Base-by-base conservation (phyloP, 30 jellyfish, hydroid and myxozoan genomes). In the Aurelia aurita region DNA sequence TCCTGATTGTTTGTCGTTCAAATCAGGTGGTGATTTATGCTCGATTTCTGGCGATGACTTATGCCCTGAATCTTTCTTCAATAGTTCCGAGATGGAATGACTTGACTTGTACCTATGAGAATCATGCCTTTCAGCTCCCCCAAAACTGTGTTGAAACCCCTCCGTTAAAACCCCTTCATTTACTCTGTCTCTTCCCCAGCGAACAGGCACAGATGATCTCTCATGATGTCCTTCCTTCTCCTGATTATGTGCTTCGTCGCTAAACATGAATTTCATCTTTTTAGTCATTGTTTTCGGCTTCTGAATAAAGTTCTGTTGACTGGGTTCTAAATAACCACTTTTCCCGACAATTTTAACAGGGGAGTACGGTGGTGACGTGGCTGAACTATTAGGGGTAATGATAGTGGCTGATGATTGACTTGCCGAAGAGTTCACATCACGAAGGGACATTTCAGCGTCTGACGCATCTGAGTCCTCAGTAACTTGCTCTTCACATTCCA, bases 71-170 rank as follows among this genome's bases (percentile, higher is more conserved):
- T 91, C 96, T 73, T 88, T 88, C 46, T 83, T 77, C 21, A 91
- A 90, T 51, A 91, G 60, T 46, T 91, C 95, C 12, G 96, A 59
- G 39, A 91, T 91, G 15, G 96, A 91, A 54, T 90, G 97, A 54
- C 59, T 77, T 29, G 91, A 78, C 45, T 71, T 80, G 25, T 73
- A 55, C 43, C 58, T 47, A 61, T 45, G 26, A 23, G 27, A 63
- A 6, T n/a, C 58, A 22, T 68, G 70, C 11, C 78, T 32, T 13
- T 68, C 85, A 54, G 75, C 58, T 25, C 8, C 10, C 20, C 78
- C 43, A 15, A 44, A 54, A 39, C 1, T 39, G 51, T 39, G 51
- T 39, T 39, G 51, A 39, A 39, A 39, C 51, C 51, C 51, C 14
- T 39, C 51, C 51, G 15, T 39, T 39, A 39, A 6, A 39, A 39